Evolutionary conservation across 2,113 vertebrate species (phyloP), one percentile per base, ranked within the genome.

Genomic region (Semicossyphus pulcher): DNA sequence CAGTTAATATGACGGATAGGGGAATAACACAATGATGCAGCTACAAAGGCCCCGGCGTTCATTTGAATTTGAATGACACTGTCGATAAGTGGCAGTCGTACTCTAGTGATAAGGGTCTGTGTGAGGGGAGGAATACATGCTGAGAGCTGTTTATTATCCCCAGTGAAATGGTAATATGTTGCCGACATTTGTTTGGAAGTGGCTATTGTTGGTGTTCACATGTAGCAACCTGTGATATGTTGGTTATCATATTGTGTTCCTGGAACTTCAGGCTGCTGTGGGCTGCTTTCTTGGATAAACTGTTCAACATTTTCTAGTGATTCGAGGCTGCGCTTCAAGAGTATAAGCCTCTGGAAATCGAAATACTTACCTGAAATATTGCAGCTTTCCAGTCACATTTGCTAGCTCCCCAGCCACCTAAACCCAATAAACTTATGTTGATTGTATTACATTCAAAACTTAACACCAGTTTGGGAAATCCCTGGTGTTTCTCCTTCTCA

Each of bases 41-140:
- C 47, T 26, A 16, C 37, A 15, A n/a, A 58, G 4, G 2, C 7
- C 16, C 41, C 10, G 3, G 1, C 28, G 45, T 45, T 71, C n/a
- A n/a, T 76, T 71, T 70, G 54, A 47, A 76, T 76, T 54, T 71
- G 59, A 81, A 71, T 60, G 53, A 12, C 59, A 41, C 71, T 69
- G 6, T 34, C 34, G 25, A 36, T 42, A 59, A 75, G 58, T 47
- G 59, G 45, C 20, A 26, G 23, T 23, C 58, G 14, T 25, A 3
- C 54, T 18, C 23, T 7, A 37, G 29, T 7, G 14, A 26, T 42
- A 64, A 52, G 60, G 4, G 11, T 39, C 12, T 45, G 53, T 54
- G 51, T 51, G 53, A 37, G 48, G 44, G 34, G 23, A 48, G 11
- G n/a, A 28, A 8, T 59, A 9, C 18, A 1, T 49, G 25, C 11